Conservation (phyloP, 2,113 vertebrate species). For the Chaenocephalus aceratus region DNA sequence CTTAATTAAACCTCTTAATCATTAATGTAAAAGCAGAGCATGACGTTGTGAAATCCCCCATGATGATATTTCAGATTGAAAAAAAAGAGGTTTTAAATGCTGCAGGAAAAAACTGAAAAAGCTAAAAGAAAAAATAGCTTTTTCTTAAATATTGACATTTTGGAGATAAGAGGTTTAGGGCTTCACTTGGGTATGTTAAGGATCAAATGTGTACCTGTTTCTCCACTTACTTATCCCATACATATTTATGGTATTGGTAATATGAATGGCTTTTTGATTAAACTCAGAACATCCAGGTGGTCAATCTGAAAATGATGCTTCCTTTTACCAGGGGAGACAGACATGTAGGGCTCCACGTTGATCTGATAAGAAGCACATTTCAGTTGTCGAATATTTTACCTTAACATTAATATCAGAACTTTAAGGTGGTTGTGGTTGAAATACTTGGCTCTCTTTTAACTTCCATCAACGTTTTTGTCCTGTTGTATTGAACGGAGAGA, state of each 20-base stretch:
- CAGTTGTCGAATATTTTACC: not conserved
- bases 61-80: not conserved
- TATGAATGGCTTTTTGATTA: not conserved
- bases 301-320: not conserved
- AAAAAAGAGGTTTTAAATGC: not conserved
- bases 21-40: constrained; percentile 10
- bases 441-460: not conserved
- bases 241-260: too few species aligned
- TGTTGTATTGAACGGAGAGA: not conserved
- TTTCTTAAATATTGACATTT: not conserved
- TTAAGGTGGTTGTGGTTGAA: not conserved
- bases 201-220: not conserved
- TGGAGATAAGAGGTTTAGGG: not conserved
- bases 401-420: not conserved
- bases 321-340: not conserved
- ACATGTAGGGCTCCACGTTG: not conserved
- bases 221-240: not conserved
- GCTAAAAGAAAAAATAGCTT: not conserved
- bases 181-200: not conserved
- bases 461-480: not conserved
- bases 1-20: not conserved
- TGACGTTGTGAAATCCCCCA: constrained; percentile 1
- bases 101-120: not conserved
- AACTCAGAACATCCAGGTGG: not conserved
- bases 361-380: not conserved